These are phyloP conservation scores for Heliconius charithonia DNA, from an alignment of 2,888 invertebrate genomes.

Conservation along the genomic window DNA sequence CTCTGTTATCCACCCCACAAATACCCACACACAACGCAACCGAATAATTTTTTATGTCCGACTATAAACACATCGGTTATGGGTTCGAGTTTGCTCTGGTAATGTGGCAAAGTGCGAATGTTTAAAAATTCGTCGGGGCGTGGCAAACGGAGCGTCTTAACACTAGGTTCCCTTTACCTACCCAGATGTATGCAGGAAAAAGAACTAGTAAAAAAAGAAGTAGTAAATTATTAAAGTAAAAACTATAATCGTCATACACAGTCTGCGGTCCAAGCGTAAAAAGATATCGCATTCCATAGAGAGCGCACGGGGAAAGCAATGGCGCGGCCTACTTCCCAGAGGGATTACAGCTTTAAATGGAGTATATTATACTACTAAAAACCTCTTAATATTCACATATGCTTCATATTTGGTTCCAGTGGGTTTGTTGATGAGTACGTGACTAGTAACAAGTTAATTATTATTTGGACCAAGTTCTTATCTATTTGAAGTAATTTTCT, in stretches of 20 bases:
- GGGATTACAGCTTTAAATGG: constrained; percentile 11
- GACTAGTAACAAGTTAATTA: not conserved
- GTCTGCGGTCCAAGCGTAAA: not conserved
- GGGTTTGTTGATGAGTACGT: not conserved
- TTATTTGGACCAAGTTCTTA: not conserved
- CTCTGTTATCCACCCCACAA: no score
- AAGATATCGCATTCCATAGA: constrained; percentile 29
- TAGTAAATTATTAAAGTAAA: not conserved
- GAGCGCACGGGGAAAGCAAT: constrained; percentile 36
- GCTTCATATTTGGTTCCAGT: not conserved
- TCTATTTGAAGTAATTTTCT: not conserved
- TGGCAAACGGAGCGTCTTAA: no score
- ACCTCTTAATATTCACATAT: constrained; percentile 5
- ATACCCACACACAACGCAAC: no score
- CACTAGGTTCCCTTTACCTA: no score
- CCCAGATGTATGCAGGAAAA: no score
- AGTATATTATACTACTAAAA: not conserved
- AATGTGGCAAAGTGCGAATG: no score
- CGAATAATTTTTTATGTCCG: no score
- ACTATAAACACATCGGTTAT: no score
- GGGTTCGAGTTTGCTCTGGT: no score
- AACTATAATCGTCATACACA: constrained; percentile 4
- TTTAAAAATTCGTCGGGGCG: no score
- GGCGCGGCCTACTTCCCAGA: constrained; percentile 28
- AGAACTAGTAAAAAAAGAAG: no score